Percentiles rank a stretch among this genome's conserved stretches.
phyloP scores from a whole-genome alignment of 2,797 vertebrate genomes.

The Lepus townsendii region DNA sequence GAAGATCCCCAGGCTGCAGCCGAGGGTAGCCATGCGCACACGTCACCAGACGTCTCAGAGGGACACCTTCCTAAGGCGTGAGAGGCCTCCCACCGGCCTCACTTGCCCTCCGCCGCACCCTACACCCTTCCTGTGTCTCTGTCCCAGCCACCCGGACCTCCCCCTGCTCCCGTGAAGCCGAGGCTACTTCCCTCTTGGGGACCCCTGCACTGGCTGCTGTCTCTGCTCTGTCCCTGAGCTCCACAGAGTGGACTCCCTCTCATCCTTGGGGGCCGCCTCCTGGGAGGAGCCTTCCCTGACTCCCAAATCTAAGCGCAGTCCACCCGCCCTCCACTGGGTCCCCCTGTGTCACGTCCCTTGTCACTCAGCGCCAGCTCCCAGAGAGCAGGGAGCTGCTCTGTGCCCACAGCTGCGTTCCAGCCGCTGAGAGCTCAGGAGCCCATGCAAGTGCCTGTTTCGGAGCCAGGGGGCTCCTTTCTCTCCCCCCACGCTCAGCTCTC shows the following conservation, averaged over 20 bases:
- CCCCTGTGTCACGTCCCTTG: too few species aligned
- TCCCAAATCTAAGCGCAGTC: neutral
- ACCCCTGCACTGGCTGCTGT: neutral
- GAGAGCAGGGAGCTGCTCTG: neutral
- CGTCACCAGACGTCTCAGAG: too few species aligned
- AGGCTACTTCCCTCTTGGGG: neutral
- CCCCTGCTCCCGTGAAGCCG: neutral
- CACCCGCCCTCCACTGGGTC: accelerated
- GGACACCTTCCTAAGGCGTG: neutral
- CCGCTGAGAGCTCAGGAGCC: neutral
- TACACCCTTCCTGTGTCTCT: neutral
- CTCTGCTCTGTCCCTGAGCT: neutral
- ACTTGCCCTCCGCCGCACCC: neutral
- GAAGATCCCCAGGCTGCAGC: neutral
- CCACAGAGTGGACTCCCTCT: neutral
- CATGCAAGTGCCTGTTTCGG: neutral
- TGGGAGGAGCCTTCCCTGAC: neutral
- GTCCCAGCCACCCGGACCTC: neutral
- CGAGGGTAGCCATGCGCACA: too few species aligned
- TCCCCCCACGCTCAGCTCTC: neutral
- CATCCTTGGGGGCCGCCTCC: neutral
- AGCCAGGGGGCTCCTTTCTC: neutral
- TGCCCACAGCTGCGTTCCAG: neutral
- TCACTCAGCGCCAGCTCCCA: accelerated
- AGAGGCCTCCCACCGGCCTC: neutral